phyloP scores from a whole-genome alignment of 2,888 invertebrate species.

The Scotopteryx bipunctaria region DNA sequence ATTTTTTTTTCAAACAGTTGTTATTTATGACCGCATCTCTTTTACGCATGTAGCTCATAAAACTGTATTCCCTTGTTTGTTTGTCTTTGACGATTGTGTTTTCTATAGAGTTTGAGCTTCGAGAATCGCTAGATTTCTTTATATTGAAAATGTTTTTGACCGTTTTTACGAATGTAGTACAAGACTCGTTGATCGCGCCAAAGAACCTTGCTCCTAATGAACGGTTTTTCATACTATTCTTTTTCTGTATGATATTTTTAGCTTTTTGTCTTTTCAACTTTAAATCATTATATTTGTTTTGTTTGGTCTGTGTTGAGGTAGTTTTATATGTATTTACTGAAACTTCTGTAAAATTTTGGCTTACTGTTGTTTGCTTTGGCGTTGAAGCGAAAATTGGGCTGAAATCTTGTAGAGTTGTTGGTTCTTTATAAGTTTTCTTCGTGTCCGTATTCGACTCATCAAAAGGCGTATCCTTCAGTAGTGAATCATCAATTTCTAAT shows the following conservation, averaged over 20 bases:
- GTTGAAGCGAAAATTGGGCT: conserved; percentile 58
- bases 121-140: conserved; percentile 16
- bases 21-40: conserved; percentile 51
- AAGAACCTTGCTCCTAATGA: conserved; percentile 59
- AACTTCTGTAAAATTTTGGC: conserved; percentile 9
- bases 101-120: conserved; percentile 1
- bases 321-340: conserved; percentile 10
- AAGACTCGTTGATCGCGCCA: conserved; percentile 65
- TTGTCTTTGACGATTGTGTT: conserved; percentile 14
- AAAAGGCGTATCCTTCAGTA: conserved; percentile 1
- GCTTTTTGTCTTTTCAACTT: conserved; percentile 23
- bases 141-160: conserved; percentile 61
- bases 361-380: conserved; percentile 43
- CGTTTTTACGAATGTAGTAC: conserved; percentile 61
- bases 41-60: conserved; percentile 64
- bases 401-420: conserved; percentile 42
- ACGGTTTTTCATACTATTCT: conserved; percentile 41
- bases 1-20: conserved; percentile 23
- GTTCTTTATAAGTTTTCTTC: conserved; percentile 13
- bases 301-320: conserved; percentile 5
- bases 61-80: conserved; percentile 54
- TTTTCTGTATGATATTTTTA: conserved; percentile 16
- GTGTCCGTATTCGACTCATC: conserved; percentile 6
- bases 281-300: conserved; percentile 14
- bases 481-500: conserved; percentile 2